These are phyloP conservation scores for Lysandra bellargus DNA, from an alignment of 2,888 invertebrate species.

Conservation along the genomic window DNA sequence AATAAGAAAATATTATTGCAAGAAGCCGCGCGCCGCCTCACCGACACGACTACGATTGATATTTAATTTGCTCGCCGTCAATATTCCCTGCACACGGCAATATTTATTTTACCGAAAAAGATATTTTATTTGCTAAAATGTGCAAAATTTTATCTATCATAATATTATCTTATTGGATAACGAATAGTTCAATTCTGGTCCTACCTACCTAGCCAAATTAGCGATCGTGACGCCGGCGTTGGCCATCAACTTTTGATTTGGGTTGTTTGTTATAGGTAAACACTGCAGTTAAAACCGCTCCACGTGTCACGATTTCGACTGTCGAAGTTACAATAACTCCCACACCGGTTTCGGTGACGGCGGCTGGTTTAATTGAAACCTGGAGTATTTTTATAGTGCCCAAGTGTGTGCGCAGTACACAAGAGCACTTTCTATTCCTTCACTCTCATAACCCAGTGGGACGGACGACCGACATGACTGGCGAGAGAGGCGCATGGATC, in stretches of 20 bases:
- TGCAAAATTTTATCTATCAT: neutral
- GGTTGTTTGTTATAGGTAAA: neutral
- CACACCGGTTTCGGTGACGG: no score
- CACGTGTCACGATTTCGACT: no score
- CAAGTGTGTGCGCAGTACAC: no score
- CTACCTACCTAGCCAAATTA: no score
- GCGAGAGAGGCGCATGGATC: no score
- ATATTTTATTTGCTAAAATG: neutral
- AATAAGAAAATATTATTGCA: conserved; percentile 13
- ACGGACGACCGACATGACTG: no score
- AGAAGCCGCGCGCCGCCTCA: neutral
- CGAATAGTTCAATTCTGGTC: neutral
- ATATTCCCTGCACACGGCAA: neutral
- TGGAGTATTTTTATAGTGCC: no score
- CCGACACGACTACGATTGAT: conserved; percentile 1
- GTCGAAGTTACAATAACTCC: no score
- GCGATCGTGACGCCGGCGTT: no score
- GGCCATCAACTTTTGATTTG: neutral
- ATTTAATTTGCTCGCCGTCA: conserved; percentile 10
- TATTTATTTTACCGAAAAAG: neutral
- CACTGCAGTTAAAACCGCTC: neutral
- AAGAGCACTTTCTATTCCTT: no score
- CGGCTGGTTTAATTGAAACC: no score
- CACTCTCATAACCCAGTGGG: no score
- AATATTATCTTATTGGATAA: neutral